Evolutionary conservation across 2,113 vertebrate genomes (phyloP).

Genomic region (Saccopteryx leptura): DNA sequence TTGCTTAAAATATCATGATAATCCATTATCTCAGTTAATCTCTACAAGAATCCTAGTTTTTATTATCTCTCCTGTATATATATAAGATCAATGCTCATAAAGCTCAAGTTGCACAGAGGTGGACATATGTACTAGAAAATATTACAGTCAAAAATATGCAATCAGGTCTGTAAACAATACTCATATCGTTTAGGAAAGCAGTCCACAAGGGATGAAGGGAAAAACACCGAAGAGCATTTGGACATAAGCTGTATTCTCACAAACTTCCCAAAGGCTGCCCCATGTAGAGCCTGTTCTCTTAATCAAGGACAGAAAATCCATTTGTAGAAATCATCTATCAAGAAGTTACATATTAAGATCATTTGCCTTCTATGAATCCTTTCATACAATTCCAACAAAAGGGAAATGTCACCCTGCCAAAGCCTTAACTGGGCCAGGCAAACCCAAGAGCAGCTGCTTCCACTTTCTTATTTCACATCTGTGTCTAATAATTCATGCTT

Average conservation of each 20-base stretch:
- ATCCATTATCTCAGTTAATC: neutral
- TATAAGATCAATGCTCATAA: neutral
- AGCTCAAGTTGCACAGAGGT: neutral
- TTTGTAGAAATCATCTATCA: constrained; percentile 73
- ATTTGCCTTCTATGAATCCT: constrained; percentile 64
- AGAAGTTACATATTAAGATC: constrained; percentile 60
- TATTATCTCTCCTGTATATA: neutral
- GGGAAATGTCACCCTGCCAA: constrained; percentile 67
- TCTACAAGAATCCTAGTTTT: neutral
- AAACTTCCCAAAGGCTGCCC: neutral
- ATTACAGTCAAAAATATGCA: neutral
- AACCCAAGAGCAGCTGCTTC: constrained; percentile 73
- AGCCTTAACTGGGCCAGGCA: neutral
- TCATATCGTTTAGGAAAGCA: neutral
- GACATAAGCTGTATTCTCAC: neutral
- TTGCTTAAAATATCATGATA: neutral
- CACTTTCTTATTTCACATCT: constrained; percentile 71
- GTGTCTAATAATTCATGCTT: constrained; percentile 75
- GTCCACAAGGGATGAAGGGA: neutral
- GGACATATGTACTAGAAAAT: neutral
- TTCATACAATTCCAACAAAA: constrained; percentile 67
- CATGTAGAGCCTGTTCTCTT: neutral
- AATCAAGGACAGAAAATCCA: constrained; percentile 70
- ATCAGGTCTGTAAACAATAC: neutral
- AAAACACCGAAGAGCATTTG: neutral